Percentiles rank a stretch among this genome's conserved stretches.
phyloP scores from a whole-genome alignment of 2,888 invertebrate species.

The Nomada goodeniana region DNA sequence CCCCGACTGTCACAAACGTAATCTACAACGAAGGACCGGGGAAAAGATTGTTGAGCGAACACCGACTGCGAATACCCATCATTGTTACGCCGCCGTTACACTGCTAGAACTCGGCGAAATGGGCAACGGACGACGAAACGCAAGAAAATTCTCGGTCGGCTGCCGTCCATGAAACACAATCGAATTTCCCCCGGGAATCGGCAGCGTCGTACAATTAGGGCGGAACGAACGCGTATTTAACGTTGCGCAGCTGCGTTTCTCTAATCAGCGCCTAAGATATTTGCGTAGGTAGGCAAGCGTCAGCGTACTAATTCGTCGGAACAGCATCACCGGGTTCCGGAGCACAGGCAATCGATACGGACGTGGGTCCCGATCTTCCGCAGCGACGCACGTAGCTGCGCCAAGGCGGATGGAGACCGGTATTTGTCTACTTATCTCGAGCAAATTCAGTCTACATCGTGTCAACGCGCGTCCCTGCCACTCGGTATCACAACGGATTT shows the following conservation, averaged over 20 bases:
- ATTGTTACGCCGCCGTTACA: no score
- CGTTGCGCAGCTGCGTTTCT: slow-evolving; percentile 46
- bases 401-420: slow-evolving; percentile 51
- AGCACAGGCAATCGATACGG: slow-evolving; percentile 57
- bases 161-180: background rate
- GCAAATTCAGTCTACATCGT: slow-evolving; percentile 70
- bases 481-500: slow-evolving; percentile 69
- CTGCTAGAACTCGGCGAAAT: background rate
- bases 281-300: slow-evolving; percentile 46
- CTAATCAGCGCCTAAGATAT: slow-evolving; percentile 57
- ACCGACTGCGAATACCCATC: no score
- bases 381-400: slow-evolving; percentile 50
- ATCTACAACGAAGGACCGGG: no score
- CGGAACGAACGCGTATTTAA: slow-evolving; percentile 30
- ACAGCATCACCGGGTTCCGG: slow-evolving; percentile 48
- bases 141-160: no score
- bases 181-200: background rate
- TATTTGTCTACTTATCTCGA: slow-evolving; percentile 73
- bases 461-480: slow-evolving; percentile 64
- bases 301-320: slow-evolving; percentile 61
- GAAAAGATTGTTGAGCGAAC: no score
- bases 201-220: slow-evolving; percentile 3
- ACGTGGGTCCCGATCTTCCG: slow-evolving; percentile 55
- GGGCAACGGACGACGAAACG: background rate
- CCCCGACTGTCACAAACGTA: no score